These are phyloP conservation scores for Aldabrachelys gigantea DNA, from an alignment of 2,113 vertebrate genomes.

Conservation along the genomic window DNA sequence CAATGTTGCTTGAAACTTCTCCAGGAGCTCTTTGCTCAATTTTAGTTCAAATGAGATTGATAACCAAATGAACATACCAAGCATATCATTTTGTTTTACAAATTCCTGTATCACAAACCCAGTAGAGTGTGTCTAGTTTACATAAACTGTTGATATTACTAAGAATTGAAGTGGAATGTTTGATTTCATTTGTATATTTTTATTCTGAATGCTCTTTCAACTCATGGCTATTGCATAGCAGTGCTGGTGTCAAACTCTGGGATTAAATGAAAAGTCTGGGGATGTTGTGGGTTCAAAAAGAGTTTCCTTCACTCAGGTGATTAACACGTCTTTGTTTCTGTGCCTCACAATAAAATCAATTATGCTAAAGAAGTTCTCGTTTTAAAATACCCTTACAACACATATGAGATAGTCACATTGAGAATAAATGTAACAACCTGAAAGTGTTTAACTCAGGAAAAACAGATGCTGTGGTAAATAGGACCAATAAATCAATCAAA, in stretches of 20 bases:
- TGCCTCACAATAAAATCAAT: neutral
- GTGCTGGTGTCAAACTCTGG: neutral
- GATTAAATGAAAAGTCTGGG: neutral
- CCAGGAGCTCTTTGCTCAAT: neutral
- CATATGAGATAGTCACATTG: neutral
- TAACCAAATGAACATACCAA: neutral
- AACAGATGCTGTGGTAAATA: neutral
- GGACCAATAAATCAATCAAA: neutral
- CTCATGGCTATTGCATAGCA: neutral
- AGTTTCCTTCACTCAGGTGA: neutral
- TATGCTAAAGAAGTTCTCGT: neutral
- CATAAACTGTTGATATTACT: neutral
- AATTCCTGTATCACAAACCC: neutral
- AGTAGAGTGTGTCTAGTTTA: neutral
- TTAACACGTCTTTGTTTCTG: neutral
- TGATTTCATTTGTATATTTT: neutral
- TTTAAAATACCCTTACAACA: neutral
- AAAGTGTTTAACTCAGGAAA: neutral
- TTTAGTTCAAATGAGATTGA: neutral
- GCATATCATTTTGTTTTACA: neutral
- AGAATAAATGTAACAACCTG: neutral
- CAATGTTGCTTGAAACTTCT: neutral
- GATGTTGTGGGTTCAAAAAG: neutral
- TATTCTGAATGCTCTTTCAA: neutral
- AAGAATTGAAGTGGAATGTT: neutral